Percentiles rank a stretch among this genome's conserved stretches.
These are phyloP conservation scores for Chouioia cunea DNA, from an alignment of 2,888 invertebrate species.

Conservation along the genomic window DNA sequence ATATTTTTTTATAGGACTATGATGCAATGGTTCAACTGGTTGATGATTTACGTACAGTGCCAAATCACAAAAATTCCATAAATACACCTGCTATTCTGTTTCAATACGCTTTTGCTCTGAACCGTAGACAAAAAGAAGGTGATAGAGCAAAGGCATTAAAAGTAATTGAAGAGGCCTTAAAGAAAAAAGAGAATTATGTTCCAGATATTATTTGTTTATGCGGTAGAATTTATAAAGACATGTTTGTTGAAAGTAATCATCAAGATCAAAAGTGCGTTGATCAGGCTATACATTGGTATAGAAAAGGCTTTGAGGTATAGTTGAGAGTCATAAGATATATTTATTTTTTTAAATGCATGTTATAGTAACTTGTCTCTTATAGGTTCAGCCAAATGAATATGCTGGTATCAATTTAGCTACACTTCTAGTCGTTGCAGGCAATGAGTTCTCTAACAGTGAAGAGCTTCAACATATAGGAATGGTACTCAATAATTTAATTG, in stretches of 20 bases:
- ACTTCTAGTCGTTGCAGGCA: conserved; percentile 94
- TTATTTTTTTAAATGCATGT: conserved; percentile 1
- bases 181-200: conserved; percentile 93
- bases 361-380: conserved; percentile 21
- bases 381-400: conserved; percentile 97
- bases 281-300: conserved; percentile 96
- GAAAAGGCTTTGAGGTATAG: conserved; percentile 88
- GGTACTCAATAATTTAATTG: conserved; percentile 96
- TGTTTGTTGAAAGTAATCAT: conserved; percentile 96
- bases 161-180: conserved; percentile 91
- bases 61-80: conserved; percentile 88
- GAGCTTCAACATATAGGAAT: conserved; percentile 93
- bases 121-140: conserved; percentile 92
- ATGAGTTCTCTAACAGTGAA: conserved; percentile 92
- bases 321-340: conserved; percentile 7
- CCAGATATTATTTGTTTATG: conserved; percentile 98
- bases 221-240: conserved; percentile 97
- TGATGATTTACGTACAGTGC: conserved; percentile 91
- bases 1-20: conserved; percentile 76
- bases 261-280: conserved; percentile 88
- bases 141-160: conserved; percentile 94
- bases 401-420: conserved; percentile 99
- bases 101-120: conserved; percentile 96
- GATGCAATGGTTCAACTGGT: conserved; percentile 98
- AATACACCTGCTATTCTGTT: conserved; percentile 92